Evolutionary conservation across 92 coral and sea anemone species (phyloP).

Genomic region (Parazoanthus swiftii): DNA sequence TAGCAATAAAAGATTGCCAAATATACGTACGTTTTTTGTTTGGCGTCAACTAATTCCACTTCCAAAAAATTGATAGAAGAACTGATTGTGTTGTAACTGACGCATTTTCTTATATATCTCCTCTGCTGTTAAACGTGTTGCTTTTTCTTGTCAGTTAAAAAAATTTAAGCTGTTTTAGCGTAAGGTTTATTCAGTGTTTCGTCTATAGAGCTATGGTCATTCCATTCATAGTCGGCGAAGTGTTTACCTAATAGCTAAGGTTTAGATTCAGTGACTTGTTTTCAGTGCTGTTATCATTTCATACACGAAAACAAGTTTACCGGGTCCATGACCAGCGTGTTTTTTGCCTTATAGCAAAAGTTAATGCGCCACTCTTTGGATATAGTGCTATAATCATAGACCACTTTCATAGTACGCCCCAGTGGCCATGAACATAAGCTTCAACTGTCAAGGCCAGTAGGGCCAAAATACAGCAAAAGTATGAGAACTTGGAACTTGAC

Average conservation of each 20-base stretch:
- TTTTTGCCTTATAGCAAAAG: too few relatives aligned
- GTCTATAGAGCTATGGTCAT: background rate
- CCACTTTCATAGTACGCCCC: too few relatives aligned
- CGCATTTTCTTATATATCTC: background rate
- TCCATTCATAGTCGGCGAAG: background rate
- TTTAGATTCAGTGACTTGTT: background rate
- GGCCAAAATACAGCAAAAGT: too few relatives aligned
- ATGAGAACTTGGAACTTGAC: background rate
- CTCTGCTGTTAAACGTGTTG: background rate
- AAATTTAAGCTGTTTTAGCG: background rate
- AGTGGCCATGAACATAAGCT: too few relatives aligned
- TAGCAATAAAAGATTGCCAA: background rate
- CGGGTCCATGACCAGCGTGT: too few relatives aligned
- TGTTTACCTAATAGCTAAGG: too few relatives aligned
- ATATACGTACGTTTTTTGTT: background rate
- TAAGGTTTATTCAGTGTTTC: background rate
- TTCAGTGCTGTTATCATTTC: background rate
- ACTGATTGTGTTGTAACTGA: background rate
- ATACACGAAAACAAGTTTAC: constrained; percentile 47
- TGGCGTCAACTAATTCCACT: background rate
- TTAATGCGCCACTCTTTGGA: too few relatives aligned
- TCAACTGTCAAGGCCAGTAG: too few relatives aligned
- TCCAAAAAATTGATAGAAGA: background rate
- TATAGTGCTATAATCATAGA: too few relatives aligned
- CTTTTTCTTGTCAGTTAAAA: background rate